Evolutionary conservation across 1,140 invertebrate species (phyloP), one percentile per base, ranked within the genome.

Genomic region (Drosophila subpulchrella): DNA sequence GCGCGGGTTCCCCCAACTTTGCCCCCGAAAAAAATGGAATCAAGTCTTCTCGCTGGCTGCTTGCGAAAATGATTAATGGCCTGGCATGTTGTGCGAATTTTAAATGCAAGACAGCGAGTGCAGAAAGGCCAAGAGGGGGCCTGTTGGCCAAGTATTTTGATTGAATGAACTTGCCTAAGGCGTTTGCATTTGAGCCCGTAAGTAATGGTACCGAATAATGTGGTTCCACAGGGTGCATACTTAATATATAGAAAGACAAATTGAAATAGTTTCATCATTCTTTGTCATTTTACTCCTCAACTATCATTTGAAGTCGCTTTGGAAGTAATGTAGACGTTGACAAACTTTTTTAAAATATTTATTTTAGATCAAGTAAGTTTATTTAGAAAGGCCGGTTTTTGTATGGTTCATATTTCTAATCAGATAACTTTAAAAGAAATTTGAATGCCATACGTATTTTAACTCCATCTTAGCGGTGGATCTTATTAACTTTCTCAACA

Each of bases 61-160:
- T 81, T 48, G 63, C 59, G 30, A 54, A 83, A 75, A 88, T 88
- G 83, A 88, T 88, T 88, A 89, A 88, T 88, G 79, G 61, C 13
- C 51, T 67, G 60, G 51, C 84, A 62, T 68, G 67, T 78, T 80
- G 66, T 57, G 75, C 62, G 72, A 83, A 88, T 83, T 88, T 82
- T 68, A 65, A 88, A 78, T 88, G 61, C 61, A 65, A 48, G 65
- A 60, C 68, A 48, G 50, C 55, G 39, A 10, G 11, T 15, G 24
- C 15, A 15, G 3, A 10, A 44, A 34, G 27, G 42, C 48, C n/a
- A 34, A 20, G 42, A 38, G 13, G 5, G 42, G 27, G 36, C 30
- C 41, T 20, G 44, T 5, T 44, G 34, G 48, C 20, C 59, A 76
- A 27, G 36, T 44, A 42, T 68, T 76, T 68, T 58, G 50, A 61